phyloP scores from a whole-genome alignment of 2,888 invertebrate species.

The Pseudolycoriella hygida region DNA sequence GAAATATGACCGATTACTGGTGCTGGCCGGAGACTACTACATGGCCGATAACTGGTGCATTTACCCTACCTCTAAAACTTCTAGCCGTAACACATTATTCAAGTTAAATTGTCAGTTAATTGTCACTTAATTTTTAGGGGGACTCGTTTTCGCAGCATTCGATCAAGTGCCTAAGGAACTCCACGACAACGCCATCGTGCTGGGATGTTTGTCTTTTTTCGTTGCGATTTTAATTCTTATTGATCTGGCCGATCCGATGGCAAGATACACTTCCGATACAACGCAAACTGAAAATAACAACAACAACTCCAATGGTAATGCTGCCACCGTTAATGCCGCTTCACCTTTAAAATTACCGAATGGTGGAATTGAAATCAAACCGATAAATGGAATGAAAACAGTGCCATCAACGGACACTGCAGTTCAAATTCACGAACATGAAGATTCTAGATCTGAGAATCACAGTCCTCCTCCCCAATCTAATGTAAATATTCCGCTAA shows the following conservation, averaged over 20 bases:
- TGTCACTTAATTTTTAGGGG: constrained; percentile 8
- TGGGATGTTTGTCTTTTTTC: constrained; percentile 14
- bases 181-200: constrained; percentile 14
- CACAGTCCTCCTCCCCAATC: not conserved
- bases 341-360: too few species aligned
- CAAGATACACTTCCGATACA: constrained; percentile 5
- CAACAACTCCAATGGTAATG: not conserved
- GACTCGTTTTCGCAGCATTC: constrained; percentile 13
- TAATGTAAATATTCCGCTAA: constrained; percentile 1
- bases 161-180: constrained; percentile 13
- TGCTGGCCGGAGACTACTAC: too few species aligned
- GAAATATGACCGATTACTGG: too few species aligned
- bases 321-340: not conserved
- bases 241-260: constrained; percentile 13
- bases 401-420: not conserved
- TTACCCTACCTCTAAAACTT: too few species aligned
- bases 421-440: not conserved
- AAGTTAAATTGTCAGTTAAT: not conserved
- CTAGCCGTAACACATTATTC: too few species aligned
- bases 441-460: constrained; percentile 5
- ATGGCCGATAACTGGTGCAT: too few species aligned
- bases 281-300: constrained; percentile 12
- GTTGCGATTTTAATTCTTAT: constrained; percentile 13
- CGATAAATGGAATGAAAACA: not conserved
- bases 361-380: too few species aligned